These are phyloP conservation scores for Tenualosa thibaudeaui DNA, from an alignment of 2,797 vertebrate genomes.

Conservation along the genomic window DNA sequence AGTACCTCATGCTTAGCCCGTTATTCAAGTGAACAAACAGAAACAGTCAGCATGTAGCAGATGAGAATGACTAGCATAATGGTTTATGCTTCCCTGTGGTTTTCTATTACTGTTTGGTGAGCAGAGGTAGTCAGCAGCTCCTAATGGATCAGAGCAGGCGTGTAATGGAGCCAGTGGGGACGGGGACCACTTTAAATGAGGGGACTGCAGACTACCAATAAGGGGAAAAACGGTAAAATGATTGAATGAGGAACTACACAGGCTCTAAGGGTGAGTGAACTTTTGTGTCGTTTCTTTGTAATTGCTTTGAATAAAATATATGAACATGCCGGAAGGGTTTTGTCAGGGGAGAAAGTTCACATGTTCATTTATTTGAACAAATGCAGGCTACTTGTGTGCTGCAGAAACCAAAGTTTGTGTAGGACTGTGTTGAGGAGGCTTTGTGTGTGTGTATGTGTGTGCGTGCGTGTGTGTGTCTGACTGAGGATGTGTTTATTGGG, in stretches of 20 bases:
- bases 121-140: not conserved
- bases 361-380: not conserved
- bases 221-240: not conserved
- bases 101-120: not conserved
- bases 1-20: not conserved
- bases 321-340: not conserved
- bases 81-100: not conserved
- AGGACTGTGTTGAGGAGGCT: not conserved
- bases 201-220: not conserved
- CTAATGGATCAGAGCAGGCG: not conserved
- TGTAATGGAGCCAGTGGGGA: not conserved
- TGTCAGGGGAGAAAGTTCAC: not conserved
- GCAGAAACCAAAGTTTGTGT: not conserved
- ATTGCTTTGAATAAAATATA: not conserved
- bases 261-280: not conserved
- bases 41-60: not conserved
- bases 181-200: not conserved
- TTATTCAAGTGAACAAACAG: not conserved
- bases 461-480: not conserved
- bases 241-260: not conserved
- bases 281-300: not conserved
- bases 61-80: not conserved
- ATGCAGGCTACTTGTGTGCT: not conserved
- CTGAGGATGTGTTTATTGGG: conserved; percentile 30
- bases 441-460: conserved; percentile 4